Percentiles rank a stretch among this genome's conserved stretches.
These are phyloP conservation scores for Drosophila barbarae DNA, from an alignment of 2,888 invertebrate genomes.

Conservation along the genomic window DNA sequence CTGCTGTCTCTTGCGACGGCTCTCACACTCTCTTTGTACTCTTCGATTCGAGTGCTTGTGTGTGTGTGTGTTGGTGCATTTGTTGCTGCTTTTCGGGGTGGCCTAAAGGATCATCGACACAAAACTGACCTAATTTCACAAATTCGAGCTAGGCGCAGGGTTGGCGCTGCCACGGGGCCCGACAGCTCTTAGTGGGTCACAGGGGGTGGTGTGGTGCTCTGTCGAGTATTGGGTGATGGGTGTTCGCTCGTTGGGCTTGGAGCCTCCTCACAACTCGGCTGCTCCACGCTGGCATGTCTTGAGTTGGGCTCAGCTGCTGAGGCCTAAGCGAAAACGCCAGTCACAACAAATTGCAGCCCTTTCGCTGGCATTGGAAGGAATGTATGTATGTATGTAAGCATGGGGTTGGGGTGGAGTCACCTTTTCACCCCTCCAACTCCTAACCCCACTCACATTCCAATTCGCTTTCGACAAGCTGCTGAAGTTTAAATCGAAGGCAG, in stretches of 20 bases:
- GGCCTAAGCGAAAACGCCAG: constrained; percentile 39
- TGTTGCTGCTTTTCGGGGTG: constrained; percentile 55
- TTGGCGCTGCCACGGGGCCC: constrained; percentile 46
- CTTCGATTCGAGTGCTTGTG: constrained; percentile 4
- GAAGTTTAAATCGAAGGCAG: constrained; percentile 42
- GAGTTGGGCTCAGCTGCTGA: constrained; percentile 45
- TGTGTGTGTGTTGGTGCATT: constrained; percentile 23
- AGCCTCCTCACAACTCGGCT: background rate
- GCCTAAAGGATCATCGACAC: constrained; percentile 80
- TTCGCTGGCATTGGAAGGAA: constrained; percentile 44
- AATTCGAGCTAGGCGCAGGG: constrained; percentile 76
- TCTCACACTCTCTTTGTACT: constrained; percentile 33
- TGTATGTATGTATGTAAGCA: background rate
- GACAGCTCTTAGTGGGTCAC: constrained; percentile 63
- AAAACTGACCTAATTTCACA: constrained; percentile 80
- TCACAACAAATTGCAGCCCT: constrained; percentile 55
- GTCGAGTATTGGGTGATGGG: constrained; percentile 6
- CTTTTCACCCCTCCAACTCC: background rate
- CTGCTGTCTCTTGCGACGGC: constrained; percentile 46
- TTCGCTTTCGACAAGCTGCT: constrained; percentile 31
- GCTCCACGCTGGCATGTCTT: constrained; percentile 32
- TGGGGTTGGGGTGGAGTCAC: background rate
- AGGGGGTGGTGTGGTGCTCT: constrained; percentile 47
- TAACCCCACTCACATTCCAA: constrained; percentile 31
- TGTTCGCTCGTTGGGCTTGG: constrained; percentile 5